Base-by-base conservation (phyloP, 1,140 invertebrate species). In the Neodiprion virginianus region DNA sequence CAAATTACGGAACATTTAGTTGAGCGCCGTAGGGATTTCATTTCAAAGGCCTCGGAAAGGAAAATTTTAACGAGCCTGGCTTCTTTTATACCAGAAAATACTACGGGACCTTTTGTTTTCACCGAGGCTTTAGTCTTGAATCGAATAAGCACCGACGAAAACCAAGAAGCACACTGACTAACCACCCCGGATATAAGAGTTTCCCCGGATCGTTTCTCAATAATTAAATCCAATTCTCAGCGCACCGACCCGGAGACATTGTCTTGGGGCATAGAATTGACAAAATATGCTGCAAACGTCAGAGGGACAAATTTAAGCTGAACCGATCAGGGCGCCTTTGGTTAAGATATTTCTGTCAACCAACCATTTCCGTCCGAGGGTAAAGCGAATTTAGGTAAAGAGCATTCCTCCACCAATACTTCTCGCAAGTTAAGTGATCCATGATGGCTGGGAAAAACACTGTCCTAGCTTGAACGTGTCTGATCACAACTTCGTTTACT, bases 361-460 rank as follows among this genome's bases (percentile, higher is more conserved):
- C 89, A 85, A 90, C 90, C 92, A 96, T 94, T 83, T 96, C 94
- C 3, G 87, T 90, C 77, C 93, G 91, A 1, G 95, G 94, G 82
- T 91, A 96, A 53, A 95, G 90, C 75, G 94, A 96, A 84, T 95
- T 96, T 75, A 96, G 92, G 81, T 95, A 96, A 1, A 96, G 87
- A 10, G 93, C 90, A 81, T 96, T 96, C 78, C 95, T 90, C 95
- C 94, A 96, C 95, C 95, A 96, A 83, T 91, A 96, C 72, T 91
- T 89, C 70, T 92, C 91, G 83, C 95, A 96, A 17, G 92, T 95
- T 48, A 93, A 79, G 75, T 95, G 92, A 83, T 95, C 94, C 77
- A 92, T 90, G 71, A 94, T 92, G 0, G 90, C 90, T 0, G 93
- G 93, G 71, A 94, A 93, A 80, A 95, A 96, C 0, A 96, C 94